These are phyloP conservation scores for Catocala nupta DNA, from an alignment of 2,888 invertebrate genomes.

Conservation along the genomic window DNA sequence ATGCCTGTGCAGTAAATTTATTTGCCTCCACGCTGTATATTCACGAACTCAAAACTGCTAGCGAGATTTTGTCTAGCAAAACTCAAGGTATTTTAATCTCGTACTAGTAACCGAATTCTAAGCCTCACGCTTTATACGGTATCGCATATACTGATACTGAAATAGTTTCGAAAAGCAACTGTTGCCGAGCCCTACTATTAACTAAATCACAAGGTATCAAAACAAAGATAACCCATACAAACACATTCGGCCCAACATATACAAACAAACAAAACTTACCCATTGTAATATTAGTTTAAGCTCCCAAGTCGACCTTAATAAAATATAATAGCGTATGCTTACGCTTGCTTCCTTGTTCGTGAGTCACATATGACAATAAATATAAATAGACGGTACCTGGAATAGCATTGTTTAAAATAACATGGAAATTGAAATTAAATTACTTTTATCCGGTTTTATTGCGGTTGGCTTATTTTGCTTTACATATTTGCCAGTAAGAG, in stretches of 20 bases:
- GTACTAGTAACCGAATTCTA: too few species aligned
- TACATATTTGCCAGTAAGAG: too few species aligned
- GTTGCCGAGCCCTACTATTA: not conserved
- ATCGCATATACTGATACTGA: too few species aligned
- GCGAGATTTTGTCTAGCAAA: too few species aligned
- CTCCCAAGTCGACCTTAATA: not conserved
- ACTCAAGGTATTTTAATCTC: too few species aligned
- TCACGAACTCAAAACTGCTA: too few species aligned
- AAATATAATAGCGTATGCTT: not conserved
- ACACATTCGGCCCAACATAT: not conserved
- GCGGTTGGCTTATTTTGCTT: too few species aligned
- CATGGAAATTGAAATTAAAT: too few species aligned
- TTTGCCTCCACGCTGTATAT: too few species aligned
- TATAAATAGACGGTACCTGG: not conserved
- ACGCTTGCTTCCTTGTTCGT: not conserved
- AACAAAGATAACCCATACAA: not conserved
- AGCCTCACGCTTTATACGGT: too few species aligned
- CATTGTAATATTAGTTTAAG: slow-evolving; percentile 2
- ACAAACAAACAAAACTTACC: slow-evolving; percentile 1
- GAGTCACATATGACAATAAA: not conserved
- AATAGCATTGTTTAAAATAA: not conserved
- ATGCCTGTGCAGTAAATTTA: too few species aligned
- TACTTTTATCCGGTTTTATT: too few species aligned
- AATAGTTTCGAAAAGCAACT: not conserved
- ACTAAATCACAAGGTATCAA: not conserved